phyloP scores from a whole-genome alignment of 30 jellyfish, hydroid and myxozoan genomes.

The Clytia hemisphaerica region DNA sequence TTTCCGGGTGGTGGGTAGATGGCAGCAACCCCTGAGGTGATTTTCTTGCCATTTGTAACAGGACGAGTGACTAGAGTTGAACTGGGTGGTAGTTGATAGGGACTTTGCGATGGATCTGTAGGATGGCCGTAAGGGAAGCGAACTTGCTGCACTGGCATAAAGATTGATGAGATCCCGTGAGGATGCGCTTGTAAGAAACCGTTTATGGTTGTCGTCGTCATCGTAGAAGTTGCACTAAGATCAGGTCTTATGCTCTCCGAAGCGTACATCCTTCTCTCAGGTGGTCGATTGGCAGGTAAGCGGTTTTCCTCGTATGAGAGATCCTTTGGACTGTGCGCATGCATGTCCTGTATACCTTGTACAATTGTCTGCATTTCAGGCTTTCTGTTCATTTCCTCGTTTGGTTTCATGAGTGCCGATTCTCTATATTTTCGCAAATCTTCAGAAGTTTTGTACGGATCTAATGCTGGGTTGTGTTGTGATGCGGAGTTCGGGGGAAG shows the following conservation, averaged over 20 bases:
- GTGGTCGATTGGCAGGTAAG: no score
- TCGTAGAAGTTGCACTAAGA: no score
- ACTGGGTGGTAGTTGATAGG: not conserved
- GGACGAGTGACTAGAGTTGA: not conserved
- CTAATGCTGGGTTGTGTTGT: not conserved
- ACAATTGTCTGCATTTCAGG: constrained; percentile 33
- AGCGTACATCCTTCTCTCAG: no score
- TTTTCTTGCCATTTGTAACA: no score
- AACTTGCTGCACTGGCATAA: no score
- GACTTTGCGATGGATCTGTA: not conserved
- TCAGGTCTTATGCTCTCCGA: no score
- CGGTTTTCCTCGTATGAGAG: no score
- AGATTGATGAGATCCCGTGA: no score
- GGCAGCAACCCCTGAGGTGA: not conserved
- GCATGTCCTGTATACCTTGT: constrained; percentile 15
- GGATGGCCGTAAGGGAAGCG: not conserved
- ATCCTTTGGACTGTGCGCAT: constrained; percentile 19
- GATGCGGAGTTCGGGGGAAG: not conserved
- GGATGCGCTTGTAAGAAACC: no score
- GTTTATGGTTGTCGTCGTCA: no score
- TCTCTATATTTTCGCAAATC: constrained; percentile 3
- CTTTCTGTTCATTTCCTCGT: not conserved
- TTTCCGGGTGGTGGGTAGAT: not conserved
- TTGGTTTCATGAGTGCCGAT: not conserved
- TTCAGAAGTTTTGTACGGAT: constrained; percentile 2